These are phyloP conservation scores for Odontamblyopus lacepedii DNA, from an alignment of 2,797 vertebrate species.

Conservation along the genomic window DNA sequence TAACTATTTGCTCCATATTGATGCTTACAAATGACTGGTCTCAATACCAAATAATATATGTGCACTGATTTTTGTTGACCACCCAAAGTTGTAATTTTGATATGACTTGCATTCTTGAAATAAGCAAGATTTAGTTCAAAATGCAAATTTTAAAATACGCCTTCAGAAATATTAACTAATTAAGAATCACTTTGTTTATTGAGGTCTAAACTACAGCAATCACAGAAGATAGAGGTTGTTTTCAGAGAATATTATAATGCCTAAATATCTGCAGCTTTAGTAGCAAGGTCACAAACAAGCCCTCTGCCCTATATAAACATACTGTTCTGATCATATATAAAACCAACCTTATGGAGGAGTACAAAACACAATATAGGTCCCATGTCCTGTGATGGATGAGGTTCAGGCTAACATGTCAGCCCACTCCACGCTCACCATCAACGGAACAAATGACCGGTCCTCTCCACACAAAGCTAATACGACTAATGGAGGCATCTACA, in stretches of 20 bases:
- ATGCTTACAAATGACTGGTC: too few relatives aligned
- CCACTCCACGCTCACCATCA: constrained; percentile 58
- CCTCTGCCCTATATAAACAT: constrained; percentile 51
- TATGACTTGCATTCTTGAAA: too few relatives aligned
- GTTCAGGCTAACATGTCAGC: constrained; percentile 49
- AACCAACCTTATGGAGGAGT: constrained; percentile 46
- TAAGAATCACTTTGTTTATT: not conserved
- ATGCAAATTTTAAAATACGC: not conserved
- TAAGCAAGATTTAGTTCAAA: not conserved
- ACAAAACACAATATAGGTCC: constrained; percentile 60
- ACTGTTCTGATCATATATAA: constrained; percentile 60
- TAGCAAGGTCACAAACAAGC: not conserved
- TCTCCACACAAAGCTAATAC: constrained; percentile 55
- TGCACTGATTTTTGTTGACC: too few relatives aligned
- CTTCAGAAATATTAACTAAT: too few relatives aligned
- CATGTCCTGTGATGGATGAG: constrained; percentile 70
- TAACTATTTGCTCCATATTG: too few relatives aligned
- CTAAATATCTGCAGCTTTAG: constrained; percentile 10
- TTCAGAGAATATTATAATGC: not conserved
- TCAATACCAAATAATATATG: too few relatives aligned
- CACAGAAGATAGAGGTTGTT: not conserved
- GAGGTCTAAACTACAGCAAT: not conserved
- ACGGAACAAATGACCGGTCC: constrained; percentile 66
- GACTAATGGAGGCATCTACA: constrained; percentile 66
- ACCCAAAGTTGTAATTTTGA: too few relatives aligned